Conservation (phyloP, 2,797 vertebrate species). For the Babyrousa celebensis region DNA sequence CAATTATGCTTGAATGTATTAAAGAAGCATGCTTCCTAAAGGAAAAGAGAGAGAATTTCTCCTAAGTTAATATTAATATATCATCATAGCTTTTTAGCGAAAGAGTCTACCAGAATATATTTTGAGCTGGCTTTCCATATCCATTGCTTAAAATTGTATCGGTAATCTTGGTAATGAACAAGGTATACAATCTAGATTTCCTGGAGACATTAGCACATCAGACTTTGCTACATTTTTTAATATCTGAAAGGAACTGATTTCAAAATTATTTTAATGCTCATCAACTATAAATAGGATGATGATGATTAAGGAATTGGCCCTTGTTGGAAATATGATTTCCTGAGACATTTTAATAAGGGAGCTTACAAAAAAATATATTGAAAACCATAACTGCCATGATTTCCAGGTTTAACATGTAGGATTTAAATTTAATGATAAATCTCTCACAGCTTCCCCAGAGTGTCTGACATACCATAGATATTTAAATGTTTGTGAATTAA, state of each 20-base stretch:
- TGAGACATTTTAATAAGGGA: neutral
- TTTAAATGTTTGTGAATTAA: neutral
- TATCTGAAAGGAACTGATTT: constrained; percentile 28
- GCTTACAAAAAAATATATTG: neutral
- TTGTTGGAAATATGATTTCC: constrained; percentile 41
- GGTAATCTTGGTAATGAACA: neutral
- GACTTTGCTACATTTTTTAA: neutral
- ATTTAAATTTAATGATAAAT: constrained; percentile 41
- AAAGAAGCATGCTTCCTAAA: neutral
- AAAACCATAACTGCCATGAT: neutral
- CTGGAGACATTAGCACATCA: neutral
- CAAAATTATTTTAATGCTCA: neutral
- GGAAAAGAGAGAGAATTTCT: constrained; percentile 40
- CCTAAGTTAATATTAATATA: neutral
- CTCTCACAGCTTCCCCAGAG: neutral
- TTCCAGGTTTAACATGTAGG: constrained; percentile 1
- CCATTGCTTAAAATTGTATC: neutral
- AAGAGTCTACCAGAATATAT: neutral
- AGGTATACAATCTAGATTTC: neutral
- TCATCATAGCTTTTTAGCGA: neutral
- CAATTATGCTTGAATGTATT: neutral
- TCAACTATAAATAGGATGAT: neutral
- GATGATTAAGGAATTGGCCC: neutral
- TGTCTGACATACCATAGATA: neutral
- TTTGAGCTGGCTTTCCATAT: constrained; percentile 7